Evolutionary conservation across 1,140 invertebrate genomes (phyloP).

Genomic region (Macrotrachela quadricornifera): DNA sequence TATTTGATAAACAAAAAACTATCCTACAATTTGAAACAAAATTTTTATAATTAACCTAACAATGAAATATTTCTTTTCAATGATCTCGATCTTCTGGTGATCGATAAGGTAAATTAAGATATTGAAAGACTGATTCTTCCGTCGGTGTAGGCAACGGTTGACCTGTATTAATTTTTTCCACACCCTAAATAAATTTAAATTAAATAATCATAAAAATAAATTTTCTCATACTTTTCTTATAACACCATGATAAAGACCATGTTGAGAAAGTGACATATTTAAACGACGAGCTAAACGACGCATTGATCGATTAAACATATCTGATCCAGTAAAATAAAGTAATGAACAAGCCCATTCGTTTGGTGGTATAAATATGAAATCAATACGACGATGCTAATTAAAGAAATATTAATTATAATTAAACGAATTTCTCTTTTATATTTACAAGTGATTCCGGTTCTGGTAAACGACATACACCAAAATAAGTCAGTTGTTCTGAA

Average conservation of each 20-base stretch:
- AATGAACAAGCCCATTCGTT: slow-evolving; percentile 33
- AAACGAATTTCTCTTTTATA: background rate
- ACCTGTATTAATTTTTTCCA: slow-evolving; percentile 27
- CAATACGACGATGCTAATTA: slow-evolving; percentile 31
- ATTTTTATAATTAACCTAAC: too few species aligned
- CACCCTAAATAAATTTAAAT: background rate
- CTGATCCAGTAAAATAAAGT: slow-evolving; percentile 38
- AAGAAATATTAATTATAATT: background rate
- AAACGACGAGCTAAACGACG: slow-evolving; percentile 32
- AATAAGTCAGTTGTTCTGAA: slow-evolving; percentile 34
- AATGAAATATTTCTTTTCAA: too few species aligned
- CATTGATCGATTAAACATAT: slow-evolving; percentile 37
- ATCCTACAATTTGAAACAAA: too few species aligned
- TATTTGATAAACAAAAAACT: too few species aligned
- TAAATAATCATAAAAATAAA: background rate
- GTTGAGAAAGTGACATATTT: slow-evolving; percentile 35
- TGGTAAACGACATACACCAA: slow-evolving; percentile 34
- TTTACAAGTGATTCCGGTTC: slow-evolving; percentile 4
- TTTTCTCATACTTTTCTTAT: slow-evolving; percentile 18
- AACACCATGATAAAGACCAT: slow-evolving; percentile 29
- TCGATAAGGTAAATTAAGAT: slow-evolving; percentile 27
- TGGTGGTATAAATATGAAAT: slow-evolving; percentile 35
- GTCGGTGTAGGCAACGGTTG: slow-evolving; percentile 24
- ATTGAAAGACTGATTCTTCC: slow-evolving; percentile 29
- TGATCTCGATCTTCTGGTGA: slow-evolving; percentile 31